These are phyloP conservation scores for Keiferia lycopersicella DNA, from an alignment of 2,888 invertebrate species.

Conservation along the genomic window DNA sequence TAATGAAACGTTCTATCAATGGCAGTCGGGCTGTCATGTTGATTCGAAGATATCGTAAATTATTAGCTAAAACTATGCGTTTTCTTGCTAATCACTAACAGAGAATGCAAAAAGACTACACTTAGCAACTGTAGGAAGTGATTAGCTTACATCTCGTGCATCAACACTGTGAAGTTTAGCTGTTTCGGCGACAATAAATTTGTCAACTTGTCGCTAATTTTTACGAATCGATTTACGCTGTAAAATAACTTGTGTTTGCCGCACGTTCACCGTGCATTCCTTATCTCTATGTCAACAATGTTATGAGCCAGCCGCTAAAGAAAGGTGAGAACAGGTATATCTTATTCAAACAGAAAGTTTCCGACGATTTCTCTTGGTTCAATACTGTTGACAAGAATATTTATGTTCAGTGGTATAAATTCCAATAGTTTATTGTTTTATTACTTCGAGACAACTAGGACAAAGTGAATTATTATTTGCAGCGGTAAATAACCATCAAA, in stretches of 20 bases:
- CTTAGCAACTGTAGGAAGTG: neutral
- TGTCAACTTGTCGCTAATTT: slow-evolving; percentile 45
- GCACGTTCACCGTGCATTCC: slow-evolving; percentile 57
- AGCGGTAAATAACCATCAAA: neutral
- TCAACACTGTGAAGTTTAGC: neutral
- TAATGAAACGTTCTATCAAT: slow-evolving; percentile 56
- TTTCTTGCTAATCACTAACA: slow-evolving; percentile 26
- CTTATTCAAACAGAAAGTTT: slow-evolving; percentile 21
- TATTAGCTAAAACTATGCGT: slow-evolving; percentile 36
- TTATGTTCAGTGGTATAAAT: slow-evolving; percentile 18
- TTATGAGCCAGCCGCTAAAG: slow-evolving; percentile 62
- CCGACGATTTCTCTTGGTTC: slow-evolving; percentile 19
- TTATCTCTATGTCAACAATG: slow-evolving; percentile 68
- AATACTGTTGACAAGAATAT: slow-evolving; percentile 19
- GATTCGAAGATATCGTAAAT: slow-evolving; percentile 54
- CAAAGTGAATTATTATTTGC: neutral
- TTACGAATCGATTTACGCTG: slow-evolving; percentile 69
- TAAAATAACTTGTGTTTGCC: slow-evolving; percentile 51
- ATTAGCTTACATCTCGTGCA: slow-evolving; percentile 27
- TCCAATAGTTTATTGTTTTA: neutral
- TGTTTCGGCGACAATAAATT: slow-evolving; percentile 13
- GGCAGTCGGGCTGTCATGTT: slow-evolving; percentile 66
- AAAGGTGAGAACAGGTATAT: slow-evolving; percentile 51
- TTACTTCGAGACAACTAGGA: neutral
- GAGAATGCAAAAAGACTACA: neutral